These are phyloP conservation scores for Pteromalus puparum DNA, from an alignment of 1,140 invertebrate species.

Conservation along the genomic window DNA sequence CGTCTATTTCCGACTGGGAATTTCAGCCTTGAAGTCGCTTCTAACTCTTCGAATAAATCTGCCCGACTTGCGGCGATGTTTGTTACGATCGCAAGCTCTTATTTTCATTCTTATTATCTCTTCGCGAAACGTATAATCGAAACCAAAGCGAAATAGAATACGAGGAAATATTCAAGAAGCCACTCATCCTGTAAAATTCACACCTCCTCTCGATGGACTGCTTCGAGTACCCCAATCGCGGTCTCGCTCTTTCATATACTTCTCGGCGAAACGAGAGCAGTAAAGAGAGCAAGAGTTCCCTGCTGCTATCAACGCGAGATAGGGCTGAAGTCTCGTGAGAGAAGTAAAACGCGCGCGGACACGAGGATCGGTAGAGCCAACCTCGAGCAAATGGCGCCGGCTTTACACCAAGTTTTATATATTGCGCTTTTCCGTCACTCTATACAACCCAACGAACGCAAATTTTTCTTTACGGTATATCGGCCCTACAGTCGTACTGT, in stretches of 20 bases:
- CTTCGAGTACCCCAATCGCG: neutral
- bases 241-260: neutral
- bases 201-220: neutral
- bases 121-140: too few species aligned
- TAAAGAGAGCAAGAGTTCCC: constrained; percentile 2
- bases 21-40: neutral
- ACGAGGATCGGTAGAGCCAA: neutral
- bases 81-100: too few species aligned
- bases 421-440: neutral
- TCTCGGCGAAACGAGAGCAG: neutral
- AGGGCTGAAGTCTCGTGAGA: constrained; percentile 29
- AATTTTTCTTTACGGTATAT: neutral
- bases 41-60: too few species aligned
- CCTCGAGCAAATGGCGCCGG: neutral
- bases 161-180: too few species aligned
- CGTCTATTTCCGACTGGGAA: neutral
- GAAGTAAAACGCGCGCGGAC: constrained; percentile 12
- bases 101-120: too few species aligned
- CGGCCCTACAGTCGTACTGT: too few species aligned
- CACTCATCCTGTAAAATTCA: neutral
- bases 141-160: too few species aligned
- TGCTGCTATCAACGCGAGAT: constrained; percentile 37
- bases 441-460: neutral
- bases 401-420: neutral
- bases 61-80: too few species aligned